These are phyloP conservation scores for Stegodyphus dumicola DNA, from an alignment of 1,140 invertebrate species.

Conservation along the genomic window DNA sequence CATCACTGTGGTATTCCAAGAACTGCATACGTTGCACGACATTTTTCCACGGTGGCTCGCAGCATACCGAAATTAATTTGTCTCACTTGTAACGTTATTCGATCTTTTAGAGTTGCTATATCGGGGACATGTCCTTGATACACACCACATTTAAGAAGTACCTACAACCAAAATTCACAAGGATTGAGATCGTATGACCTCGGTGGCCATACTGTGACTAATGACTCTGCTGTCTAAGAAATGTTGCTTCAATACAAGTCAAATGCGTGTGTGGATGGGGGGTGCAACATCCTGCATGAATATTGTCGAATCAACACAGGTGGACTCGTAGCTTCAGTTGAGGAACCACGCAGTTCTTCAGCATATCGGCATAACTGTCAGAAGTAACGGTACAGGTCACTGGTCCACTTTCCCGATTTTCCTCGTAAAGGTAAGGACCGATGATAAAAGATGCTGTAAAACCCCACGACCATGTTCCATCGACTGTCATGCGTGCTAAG, in stretches of 20 bases:
- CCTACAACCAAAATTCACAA: slow-evolving; percentile 62
- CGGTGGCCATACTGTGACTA: slow-evolving; percentile 46
- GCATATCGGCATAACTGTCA: background rate
- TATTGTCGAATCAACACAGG: too few species aligned
- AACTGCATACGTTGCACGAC: background rate
- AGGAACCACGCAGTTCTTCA: background rate
- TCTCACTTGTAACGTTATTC: slow-evolving; percentile 10
- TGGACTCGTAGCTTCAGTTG: background rate
- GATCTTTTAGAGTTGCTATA: slow-evolving; percentile 18
- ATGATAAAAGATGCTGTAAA: too few species aligned
- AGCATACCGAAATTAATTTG: slow-evolving; percentile 12
- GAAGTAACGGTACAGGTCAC: background rate
- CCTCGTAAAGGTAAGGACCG: too few species aligned
- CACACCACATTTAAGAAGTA: slow-evolving; percentile 47
- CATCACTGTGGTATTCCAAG: background rate
- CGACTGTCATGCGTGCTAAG: too few species aligned
- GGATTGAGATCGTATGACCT: slow-evolving; percentile 56
- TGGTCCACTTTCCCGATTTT: too few species aligned
- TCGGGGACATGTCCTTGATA: slow-evolving; percentile 24
- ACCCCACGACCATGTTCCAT: too few species aligned
- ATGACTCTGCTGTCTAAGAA: background rate
- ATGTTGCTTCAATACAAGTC: background rate
- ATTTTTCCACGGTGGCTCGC: background rate
- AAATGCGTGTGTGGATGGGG: too few species aligned
- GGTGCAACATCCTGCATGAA: background rate